Evolutionary conservation across 1,140 invertebrate genomes (phyloP).

Genomic region (Eufriesea mexicana): DNA sequence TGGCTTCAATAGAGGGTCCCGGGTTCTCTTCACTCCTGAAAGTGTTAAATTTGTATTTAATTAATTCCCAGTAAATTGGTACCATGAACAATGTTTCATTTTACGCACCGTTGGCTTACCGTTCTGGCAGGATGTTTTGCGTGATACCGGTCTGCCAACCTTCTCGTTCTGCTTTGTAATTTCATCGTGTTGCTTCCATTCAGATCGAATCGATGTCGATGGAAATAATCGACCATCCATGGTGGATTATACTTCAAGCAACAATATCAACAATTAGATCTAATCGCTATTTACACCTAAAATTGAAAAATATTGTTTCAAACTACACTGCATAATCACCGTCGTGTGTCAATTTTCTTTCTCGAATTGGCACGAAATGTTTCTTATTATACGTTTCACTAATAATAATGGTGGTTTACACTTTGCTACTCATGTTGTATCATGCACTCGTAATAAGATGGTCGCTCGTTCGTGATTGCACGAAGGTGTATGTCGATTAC

Average conservation of each 20-base stretch:
- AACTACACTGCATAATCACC: slow-evolving; percentile 3
- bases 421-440: slow-evolving; percentile 75
- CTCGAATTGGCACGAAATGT: slow-evolving; percentile 51
- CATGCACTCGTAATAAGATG: slow-evolving; percentile 67
- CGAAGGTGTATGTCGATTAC: slow-evolving; percentile 46
- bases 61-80: slow-evolving; percentile 26
- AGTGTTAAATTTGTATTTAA: slow-evolving; percentile 34
- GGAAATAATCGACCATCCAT: slow-evolving; percentile 18
- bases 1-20: not conserved
- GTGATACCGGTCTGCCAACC: not conserved
- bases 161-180: slow-evolving; percentile 31
- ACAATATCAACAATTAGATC: slow-evolving; percentile 26
- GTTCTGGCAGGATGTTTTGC: slow-evolving; percentile 18
- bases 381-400: slow-evolving; percentile 67
- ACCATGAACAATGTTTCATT: slow-evolving; percentile 26
- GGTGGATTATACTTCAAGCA: not conserved
- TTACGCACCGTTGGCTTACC: slow-evolving; percentile 15
- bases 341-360: slow-evolving; percentile 60
- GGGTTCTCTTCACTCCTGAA: not conserved
- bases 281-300: slow-evolving; percentile 45
- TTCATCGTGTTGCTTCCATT: not conserved
- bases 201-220: not conserved
- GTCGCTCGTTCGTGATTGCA: slow-evolving; percentile 44
- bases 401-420: slow-evolving; percentile 79
- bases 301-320: slow-evolving; percentile 44